phyloP scores from a whole-genome alignment of 2,797 vertebrate genomes.

The Chaetodon trifasciatus region DNA sequence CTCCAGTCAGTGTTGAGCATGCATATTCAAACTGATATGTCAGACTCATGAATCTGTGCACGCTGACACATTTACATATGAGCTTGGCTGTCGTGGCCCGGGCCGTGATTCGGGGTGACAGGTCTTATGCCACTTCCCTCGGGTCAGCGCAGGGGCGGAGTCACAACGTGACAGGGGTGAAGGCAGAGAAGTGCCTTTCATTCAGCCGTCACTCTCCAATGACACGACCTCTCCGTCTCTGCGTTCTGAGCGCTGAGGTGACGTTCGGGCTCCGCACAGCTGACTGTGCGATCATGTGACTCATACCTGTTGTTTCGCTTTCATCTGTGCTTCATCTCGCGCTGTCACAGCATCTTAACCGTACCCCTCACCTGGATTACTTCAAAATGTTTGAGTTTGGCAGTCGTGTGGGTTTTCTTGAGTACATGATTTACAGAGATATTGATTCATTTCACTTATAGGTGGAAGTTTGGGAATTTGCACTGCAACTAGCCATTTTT shows the following conservation, averaged over 20 bases:
- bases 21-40: conserved; percentile 78
- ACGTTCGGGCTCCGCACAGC: conserved; percentile 18
- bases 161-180: conserved; percentile 68
- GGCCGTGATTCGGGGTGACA: conserved; percentile 76
- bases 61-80: conserved; percentile 81
- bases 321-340: not conserved
- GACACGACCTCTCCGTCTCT: conserved; percentile 40
- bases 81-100: conserved; percentile 56
- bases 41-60: conserved; percentile 62
- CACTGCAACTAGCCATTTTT: not conserved
- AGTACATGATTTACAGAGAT: too few species aligned
- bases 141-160: conserved; percentile 69
- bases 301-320: conserved; percentile 43
- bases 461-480: not conserved
- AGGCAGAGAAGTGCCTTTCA: conserved; percentile 59
- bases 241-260: conserved; percentile 5
- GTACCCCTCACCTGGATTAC: not conserved
- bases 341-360: conserved; percentile 22
- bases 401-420: too few species aligned
- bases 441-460: not conserved
- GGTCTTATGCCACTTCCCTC: conserved; percentile 76
- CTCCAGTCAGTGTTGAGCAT: conserved; percentile 72
- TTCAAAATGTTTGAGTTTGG: too few species aligned
- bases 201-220: conserved; percentile 59
- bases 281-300: conserved; percentile 22